Evolutionary conservation across 2,888 invertebrate genomes (phyloP).

Genomic region (Synergus japonicus): DNA sequence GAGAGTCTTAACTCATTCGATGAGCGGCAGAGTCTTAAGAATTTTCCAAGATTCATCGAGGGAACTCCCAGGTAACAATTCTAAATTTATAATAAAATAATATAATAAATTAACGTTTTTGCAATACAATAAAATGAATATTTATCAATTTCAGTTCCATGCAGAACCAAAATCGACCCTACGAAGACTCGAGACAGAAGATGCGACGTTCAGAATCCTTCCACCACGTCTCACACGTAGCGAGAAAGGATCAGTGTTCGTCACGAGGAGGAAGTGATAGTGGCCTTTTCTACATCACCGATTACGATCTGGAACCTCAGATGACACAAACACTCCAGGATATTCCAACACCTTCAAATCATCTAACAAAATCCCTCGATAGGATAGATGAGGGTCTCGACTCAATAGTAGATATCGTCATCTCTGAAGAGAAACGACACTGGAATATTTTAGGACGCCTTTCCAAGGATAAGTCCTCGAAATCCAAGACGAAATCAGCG

Average conservation of each 20-base stretch:
- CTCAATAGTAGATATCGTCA: slow-evolving; percentile 85
- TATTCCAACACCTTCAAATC: slow-evolving; percentile 60
- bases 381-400: slow-evolving; percentile 87
- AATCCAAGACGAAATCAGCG: slow-evolving; percentile 39
- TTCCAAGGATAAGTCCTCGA: slow-evolving; percentile 5
- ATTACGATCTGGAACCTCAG: slow-evolving; percentile 68
- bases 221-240: slow-evolving; percentile 68
- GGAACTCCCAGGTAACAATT: slow-evolving; percentile 46
- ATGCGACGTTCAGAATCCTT: slow-evolving; percentile 74
- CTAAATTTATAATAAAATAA: neutral
- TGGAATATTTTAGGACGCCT: slow-evolving; percentile 27
- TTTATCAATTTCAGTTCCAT: neutral
- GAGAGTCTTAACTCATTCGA: slow-evolving; percentile 74
- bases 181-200: slow-evolving; percentile 49
- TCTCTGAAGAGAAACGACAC: slow-evolving; percentile 79
- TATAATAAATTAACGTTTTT: too few species aligned
- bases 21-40: slow-evolving; percentile 65
- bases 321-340: slow-evolving; percentile 57
- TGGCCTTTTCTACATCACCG: slow-evolving; percentile 73
- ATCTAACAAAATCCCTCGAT: slow-evolving; percentile 86
- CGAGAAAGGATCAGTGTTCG: slow-evolving; percentile 59
- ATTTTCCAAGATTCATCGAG: slow-evolving; percentile 49
- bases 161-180: slow-evolving; percentile 25
- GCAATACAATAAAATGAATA: neutral
- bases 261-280: slow-evolving; percentile 75